phyloP scores from a whole-genome alignment of 2,797 vertebrate genomes.

The Argya squamiceps region DNA sequence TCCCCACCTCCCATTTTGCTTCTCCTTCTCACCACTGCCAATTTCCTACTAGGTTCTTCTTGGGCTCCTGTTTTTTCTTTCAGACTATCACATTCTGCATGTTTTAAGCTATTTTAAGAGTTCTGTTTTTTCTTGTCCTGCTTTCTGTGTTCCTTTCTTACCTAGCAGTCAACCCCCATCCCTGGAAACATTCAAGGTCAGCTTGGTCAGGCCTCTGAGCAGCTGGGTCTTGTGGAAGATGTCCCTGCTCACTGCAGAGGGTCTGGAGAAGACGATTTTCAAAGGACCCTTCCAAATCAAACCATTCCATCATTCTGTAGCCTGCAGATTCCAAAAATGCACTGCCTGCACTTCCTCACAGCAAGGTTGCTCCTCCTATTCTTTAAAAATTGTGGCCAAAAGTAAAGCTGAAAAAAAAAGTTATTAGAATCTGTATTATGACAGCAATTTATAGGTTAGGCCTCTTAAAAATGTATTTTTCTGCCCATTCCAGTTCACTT shows the following conservation, averaged over 20 bases:
- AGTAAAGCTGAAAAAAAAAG: conserved; percentile 12
- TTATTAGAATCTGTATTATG: neutral
- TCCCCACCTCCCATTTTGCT: neutral
- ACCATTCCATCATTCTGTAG: neutral
- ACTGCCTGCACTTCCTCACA: neutral
- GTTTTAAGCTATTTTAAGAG: neutral
- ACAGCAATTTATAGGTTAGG: neutral
- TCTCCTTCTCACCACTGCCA: neutral
- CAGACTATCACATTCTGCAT: neutral
- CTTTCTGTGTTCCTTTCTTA: neutral
- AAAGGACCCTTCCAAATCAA: neutral
- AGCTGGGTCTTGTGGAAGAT: neutral
- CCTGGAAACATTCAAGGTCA: neutral
- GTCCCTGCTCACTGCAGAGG: neutral
- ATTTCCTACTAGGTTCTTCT: neutral
- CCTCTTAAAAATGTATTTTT: conserved; percentile 17
- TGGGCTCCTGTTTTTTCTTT: neutral
- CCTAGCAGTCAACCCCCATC: neutral
- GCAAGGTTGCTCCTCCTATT: neutral
- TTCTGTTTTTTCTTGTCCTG: neutral
- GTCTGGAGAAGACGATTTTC: neutral
- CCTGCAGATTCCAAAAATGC: neutral
- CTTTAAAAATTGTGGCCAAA: conserved; percentile 5
- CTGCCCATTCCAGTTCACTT: neutral
- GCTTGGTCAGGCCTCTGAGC: neutral